These are phyloP conservation scores for Opisthocomus hoazin DNA, from an alignment of 2,113 vertebrate genomes.

Conservation along the genomic window DNA sequence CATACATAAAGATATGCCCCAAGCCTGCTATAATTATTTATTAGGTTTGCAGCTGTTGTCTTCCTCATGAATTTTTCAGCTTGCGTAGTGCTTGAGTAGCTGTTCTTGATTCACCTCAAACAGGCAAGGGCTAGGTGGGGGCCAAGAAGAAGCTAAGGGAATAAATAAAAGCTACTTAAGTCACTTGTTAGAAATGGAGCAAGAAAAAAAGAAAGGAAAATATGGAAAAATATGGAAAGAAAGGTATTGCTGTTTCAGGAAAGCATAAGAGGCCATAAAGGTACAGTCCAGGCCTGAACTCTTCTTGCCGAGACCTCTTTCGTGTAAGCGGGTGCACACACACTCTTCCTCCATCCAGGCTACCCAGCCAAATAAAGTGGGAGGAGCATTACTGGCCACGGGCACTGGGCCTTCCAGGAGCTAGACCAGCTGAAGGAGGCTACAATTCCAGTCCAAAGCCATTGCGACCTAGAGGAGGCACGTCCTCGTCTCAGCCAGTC, in stretches of 20 bases:
- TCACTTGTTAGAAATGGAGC: background rate
- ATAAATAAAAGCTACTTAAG: background rate
- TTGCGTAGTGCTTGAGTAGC: background rate
- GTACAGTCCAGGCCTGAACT: background rate
- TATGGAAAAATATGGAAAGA: too few relatives aligned
- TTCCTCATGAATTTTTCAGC: background rate
- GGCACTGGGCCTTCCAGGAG: background rate
- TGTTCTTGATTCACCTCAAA: background rate
- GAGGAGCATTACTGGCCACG: background rate
- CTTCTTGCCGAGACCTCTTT: background rate
- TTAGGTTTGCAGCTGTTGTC: background rate
- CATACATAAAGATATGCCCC: background rate
- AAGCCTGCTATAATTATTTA: background rate
- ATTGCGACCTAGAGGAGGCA: fast-evolving
- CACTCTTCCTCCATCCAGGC: background rate
- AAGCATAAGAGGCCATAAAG: background rate
- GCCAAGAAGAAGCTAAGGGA: background rate
- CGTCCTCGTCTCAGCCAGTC: fast-evolving
- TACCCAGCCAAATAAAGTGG: background rate
- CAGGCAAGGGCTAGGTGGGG: background rate
- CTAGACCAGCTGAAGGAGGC: background rate
- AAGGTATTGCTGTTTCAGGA: background rate
- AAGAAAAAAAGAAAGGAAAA: background rate
- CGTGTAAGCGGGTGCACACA: fast-evolving
- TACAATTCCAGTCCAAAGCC: background rate